Evolutionary conservation across 1,140 invertebrate genomes (phyloP).

Genomic region (Drosophila auraria): DNA sequence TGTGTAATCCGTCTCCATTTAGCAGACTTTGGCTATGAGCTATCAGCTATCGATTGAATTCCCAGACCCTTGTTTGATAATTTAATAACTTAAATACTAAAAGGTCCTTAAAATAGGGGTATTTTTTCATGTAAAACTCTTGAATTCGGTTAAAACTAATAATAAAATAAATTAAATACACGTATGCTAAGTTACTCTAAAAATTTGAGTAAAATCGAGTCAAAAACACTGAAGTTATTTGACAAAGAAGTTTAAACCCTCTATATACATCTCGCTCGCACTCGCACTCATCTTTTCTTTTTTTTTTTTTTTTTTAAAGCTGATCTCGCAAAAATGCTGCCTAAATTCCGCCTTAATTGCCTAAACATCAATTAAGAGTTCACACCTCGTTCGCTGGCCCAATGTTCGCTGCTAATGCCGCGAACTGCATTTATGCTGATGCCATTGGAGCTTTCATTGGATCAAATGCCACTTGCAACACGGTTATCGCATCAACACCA

Average conservation of each 20-base stretch:
- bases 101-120: background rate
- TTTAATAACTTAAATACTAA: background rate
- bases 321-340: too few species aligned
- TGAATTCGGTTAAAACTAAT: too few species aligned
- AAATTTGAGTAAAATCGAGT: too few species aligned
- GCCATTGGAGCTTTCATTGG: slow-evolving; percentile 36
- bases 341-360: slow-evolving; percentile 3
- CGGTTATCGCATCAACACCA: slow-evolving; percentile 57
- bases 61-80: background rate
- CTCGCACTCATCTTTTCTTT: too few species aligned
- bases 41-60: background rate
- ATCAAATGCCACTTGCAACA: slow-evolving; percentile 59
- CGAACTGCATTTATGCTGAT: slow-evolving; percentile 35
- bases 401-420: slow-evolving; percentile 7
- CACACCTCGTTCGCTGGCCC: background rate
- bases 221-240: too few species aligned
- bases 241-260: too few species aligned
- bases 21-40: background rate
- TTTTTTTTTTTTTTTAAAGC: too few species aligned
- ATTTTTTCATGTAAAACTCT: too few species aligned
- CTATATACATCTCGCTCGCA: too few species aligned
- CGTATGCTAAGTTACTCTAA: too few species aligned
- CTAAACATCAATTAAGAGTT: slow-evolving; percentile 6
- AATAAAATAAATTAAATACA: too few species aligned
- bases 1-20: slow-evolving; percentile 16